Percentiles rank a stretch among this genome's conserved stretches.
phyloP scores from a whole-genome alignment of 2,113 vertebrate species.

The Salminus brasiliensis region DNA sequence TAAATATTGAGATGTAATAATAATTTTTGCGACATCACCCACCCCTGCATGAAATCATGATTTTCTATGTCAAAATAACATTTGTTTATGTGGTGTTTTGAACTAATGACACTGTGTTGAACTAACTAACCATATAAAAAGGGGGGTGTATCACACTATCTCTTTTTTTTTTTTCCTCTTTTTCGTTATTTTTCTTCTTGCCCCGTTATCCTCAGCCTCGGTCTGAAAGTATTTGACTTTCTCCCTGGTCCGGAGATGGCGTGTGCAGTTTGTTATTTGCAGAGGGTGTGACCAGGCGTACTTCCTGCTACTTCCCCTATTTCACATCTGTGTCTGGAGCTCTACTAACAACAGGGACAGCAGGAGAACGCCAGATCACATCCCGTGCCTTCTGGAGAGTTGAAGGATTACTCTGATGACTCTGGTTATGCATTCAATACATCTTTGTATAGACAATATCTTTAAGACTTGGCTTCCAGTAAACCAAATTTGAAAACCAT shows the following conservation, averaged over 20 bases:
- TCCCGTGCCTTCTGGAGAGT: constrained; percentile 28
- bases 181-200: constrained; percentile 31
- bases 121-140: too few relatives aligned
- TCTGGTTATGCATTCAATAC: too few relatives aligned
- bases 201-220: constrained; percentile 43
- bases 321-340: constrained; percentile 49
- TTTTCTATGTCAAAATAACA: too few relatives aligned
- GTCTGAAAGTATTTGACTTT: constrained; percentile 30
- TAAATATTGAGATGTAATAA: too few relatives aligned
- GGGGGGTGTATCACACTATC: too few relatives aligned
- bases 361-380: constrained; percentile 20
- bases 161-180: not conserved
- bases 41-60: too few relatives aligned
- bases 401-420: not conserved
- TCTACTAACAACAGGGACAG: not conserved
- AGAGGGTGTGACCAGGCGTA: constrained; percentile 73
- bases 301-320: constrained; percentile 64
- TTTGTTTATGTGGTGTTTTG: too few relatives aligned
- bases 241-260: constrained; percentile 59
- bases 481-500: not conserved
- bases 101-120: too few relatives aligned
- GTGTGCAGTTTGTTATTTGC: constrained; percentile 75
- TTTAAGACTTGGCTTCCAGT: constrained; percentile 1
- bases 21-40: too few relatives aligned
- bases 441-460: not conserved